Conservation (phyloP, 1,140 invertebrate species). For the Ganaspis sp. region DNA sequence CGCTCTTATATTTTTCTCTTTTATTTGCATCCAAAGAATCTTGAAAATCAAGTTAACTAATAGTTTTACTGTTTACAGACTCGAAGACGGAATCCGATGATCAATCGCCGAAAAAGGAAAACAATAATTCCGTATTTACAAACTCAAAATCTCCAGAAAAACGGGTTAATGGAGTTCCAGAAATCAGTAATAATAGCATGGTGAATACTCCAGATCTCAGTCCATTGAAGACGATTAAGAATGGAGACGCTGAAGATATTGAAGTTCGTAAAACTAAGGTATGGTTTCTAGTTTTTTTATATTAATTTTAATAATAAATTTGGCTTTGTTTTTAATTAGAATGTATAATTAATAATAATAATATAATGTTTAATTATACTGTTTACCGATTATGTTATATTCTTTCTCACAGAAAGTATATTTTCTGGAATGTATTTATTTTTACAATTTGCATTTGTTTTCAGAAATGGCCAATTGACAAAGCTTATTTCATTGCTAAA, state of each 20-base stretch:
- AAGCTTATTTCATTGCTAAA: constrained; percentile 94
- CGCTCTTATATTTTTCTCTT: constrained; percentile 9
- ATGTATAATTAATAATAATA: too few relatives aligned
- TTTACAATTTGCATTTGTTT: constrained; percentile 49
- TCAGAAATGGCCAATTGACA: constrained; percentile 85
- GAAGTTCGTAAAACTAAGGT: constrained; percentile 69
- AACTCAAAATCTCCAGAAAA: constrained; percentile 59
- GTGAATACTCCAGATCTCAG: constrained; percentile 64
- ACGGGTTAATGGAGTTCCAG: constrained; percentile 53
- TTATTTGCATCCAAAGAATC: not conserved
- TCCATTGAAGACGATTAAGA: constrained; percentile 64
- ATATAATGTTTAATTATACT: too few relatives aligned
- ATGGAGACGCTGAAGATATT: constrained; percentile 63
- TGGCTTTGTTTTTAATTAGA: not conserved
- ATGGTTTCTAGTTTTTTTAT: not conserved
- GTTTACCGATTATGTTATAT: too few relatives aligned
- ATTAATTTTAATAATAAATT: too few relatives aligned
- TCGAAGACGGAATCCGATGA: constrained; percentile 53
- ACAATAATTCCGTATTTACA: constrained; percentile 69
- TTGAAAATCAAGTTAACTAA: not conserved
- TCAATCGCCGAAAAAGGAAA: constrained; percentile 55
- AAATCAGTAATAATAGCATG: constrained; percentile 54
- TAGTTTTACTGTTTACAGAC: constrained; percentile 61
- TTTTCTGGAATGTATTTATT: too few relatives aligned
- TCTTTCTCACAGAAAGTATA: too few relatives aligned